A percentile compares a stretch with the other conserved stretches of the same genome.
Conservation (phyloP, 2,888 invertebrate genomes). For the Salpingus planirostris region DNA sequence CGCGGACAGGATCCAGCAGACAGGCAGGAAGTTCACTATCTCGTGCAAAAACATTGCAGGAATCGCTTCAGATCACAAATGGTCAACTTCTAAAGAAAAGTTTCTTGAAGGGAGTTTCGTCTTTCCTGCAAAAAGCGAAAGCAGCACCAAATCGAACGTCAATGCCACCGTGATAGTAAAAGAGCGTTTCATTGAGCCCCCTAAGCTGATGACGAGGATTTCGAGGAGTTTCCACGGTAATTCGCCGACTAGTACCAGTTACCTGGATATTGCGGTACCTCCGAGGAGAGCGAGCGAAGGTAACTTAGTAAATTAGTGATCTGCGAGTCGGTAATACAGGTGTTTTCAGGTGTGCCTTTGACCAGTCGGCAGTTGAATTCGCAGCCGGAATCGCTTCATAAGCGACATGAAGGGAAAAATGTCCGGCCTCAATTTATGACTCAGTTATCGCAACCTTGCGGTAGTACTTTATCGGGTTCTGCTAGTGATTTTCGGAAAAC, state of each 20-base stretch:
- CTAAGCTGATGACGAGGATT: slow-evolving; percentile 40
- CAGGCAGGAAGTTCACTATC: slow-evolving; percentile 1
- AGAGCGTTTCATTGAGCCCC: slow-evolving; percentile 46
- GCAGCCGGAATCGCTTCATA: slow-evolving; percentile 12
- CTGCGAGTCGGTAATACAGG: too few relatives aligned
- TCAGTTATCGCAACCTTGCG: slow-evolving; percentile 32
- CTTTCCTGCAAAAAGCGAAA: slow-evolving; percentile 7
- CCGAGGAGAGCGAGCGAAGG: slow-evolving; percentile 36
- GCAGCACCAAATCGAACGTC: slow-evolving; percentile 33
- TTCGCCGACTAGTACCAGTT: slow-evolving; percentile 25
- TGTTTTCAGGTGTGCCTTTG: slow-evolving; percentile 21
- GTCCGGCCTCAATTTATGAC: slow-evolving; percentile 26
- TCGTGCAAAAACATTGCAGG: slow-evolving; percentile 2
- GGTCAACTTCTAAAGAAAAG: slow-evolving; percentile 12
- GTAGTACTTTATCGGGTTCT: slow-evolving; percentile 8
- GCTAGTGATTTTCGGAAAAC: slow-evolving; percentile 22
- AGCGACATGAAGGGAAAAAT: too few relatives aligned
- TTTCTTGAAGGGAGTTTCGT: neutral
- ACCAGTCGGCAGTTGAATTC: slow-evolving; percentile 17
- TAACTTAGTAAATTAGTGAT: too few relatives aligned
- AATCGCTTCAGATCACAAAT: too few relatives aligned
- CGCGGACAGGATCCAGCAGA: slow-evolving; percentile 22
- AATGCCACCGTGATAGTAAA: slow-evolving; percentile 42
- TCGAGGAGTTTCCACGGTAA: slow-evolving; percentile 44
- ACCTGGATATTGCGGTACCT: slow-evolving; percentile 21